Base-by-base conservation (phyloP, 2,888 invertebrate species). In the Polietes domitor region DNA sequence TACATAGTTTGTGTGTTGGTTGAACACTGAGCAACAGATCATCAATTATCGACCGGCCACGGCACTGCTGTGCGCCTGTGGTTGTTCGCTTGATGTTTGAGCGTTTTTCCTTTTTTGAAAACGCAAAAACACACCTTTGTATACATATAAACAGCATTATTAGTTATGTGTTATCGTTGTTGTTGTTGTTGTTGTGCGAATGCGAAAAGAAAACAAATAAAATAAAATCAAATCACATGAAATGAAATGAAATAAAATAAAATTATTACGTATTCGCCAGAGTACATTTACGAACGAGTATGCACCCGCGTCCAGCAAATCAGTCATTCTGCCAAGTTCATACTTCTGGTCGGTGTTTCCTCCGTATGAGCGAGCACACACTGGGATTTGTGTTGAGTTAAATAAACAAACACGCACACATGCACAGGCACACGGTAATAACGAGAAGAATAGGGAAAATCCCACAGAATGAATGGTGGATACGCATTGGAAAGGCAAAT, bases 261-360 rank as follows among this genome's bases (percentile, higher is more conserved):
- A 73, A 72, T 77, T 68, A 77, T 77, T 72, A 55, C 65, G 72
- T 72, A 81, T 76, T 77, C 76, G 71, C 61, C 47, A 41, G 41
- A 58, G 72, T 19, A 41, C 41, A 55, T n/a, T 73, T 55, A n/a
- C n/a, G n/a, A n/a, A n/a, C n/a, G n/a, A n/a, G n/a, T n/a, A 24
- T 19, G 55, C 55, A 55, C 37, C 21, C 19, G 28, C n/a, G 50
- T 70, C 26, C 65, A 37, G 41, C 37, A 37, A 65, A 41, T 74
- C 61, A 72, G 61, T 50, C 71, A 37, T 15, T 47, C 26, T 17
- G 28, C 17, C 50, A 26, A 7, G 28, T 19, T 19, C 37, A 37
- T 3, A 21, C n/a, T 28, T 43, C 24, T 41, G n/a, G n/a, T n/a
- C n/a, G n/a, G n/a, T n/a, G 12, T 74, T 26, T 7, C 0, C 10